These are phyloP conservation scores for Cantharis nigra DNA, from an alignment of 2,888 invertebrate species.

Conservation along the genomic window DNA sequence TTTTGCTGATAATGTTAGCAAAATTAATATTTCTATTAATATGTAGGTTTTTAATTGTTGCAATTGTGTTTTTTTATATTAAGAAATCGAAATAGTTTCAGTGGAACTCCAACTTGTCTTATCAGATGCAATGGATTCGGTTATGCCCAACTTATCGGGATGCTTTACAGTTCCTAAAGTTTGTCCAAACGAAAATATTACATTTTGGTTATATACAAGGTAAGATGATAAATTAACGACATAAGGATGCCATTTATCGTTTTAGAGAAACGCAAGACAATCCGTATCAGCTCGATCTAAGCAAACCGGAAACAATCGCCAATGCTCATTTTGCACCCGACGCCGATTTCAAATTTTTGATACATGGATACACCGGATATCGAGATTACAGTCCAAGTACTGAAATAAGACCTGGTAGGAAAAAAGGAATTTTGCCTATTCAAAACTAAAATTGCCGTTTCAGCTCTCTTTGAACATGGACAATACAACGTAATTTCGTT, in stretches of 20 bases:
- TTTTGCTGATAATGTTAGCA: background rate
- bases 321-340: conserved; percentile 57
- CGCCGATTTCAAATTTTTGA: conserved; percentile 61
- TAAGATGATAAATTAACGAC: conserved; percentile 46
- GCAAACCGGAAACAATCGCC: conserved; percentile 47
- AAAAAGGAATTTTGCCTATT: background rate
- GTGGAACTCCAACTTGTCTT: background rate
- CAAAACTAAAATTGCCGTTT: conserved; percentile 27
- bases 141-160: background rate
- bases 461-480: conserved; percentile 61
- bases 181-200: conserved; percentile 66
- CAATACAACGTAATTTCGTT: conserved; percentile 66
- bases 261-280: conserved; percentile 53
- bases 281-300: conserved; percentile 57
- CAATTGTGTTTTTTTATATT: background rate
- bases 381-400: conserved; percentile 64
- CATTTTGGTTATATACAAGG: conserved; percentile 68
- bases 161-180: conserved; percentile 15
- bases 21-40: background rate
- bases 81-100: background rate
- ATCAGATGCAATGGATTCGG: background rate
- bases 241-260: background rate
- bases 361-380: conserved; percentile 69
- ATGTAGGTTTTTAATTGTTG: background rate
- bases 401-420: conserved; percentile 63